phyloP scores from a whole-genome alignment of 2,113 vertebrate genomes.

The Mustela nigripes region DNA sequence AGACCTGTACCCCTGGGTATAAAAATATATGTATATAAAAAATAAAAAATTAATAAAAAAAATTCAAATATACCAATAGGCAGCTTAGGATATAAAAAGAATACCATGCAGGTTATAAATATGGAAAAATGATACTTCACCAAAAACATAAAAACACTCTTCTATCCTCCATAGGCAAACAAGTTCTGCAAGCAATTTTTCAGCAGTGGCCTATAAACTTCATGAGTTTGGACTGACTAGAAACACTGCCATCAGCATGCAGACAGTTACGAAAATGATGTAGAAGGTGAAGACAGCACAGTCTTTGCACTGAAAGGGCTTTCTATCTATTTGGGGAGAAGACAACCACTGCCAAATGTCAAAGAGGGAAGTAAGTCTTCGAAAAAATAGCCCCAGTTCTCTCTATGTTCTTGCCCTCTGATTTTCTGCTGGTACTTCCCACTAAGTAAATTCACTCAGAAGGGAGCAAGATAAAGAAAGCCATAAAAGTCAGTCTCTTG shows the following conservation, averaged over 20 bases:
- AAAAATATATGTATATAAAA: too few species aligned
- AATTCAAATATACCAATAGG: not conserved
- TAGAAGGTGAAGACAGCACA: not conserved
- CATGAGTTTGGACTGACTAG: not conserved
- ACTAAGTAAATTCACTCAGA: not conserved
- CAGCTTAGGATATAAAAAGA: not conserved
- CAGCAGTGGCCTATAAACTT: not conserved
- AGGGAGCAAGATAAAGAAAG: not conserved
- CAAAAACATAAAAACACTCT: not conserved
- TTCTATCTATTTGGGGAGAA: not conserved
- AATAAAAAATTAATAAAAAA: not conserved
- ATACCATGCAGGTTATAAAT: not conserved
- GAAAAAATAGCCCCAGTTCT: not conserved
- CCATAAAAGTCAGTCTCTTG: not conserved
- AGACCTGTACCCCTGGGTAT: too few species aligned
- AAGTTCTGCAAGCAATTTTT: not conserved
- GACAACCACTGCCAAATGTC: not conserved
- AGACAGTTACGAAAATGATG: not conserved
- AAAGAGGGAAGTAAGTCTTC: not conserved
- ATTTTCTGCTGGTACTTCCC: not conserved
- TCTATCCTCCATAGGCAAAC: not conserved
- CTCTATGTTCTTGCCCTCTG: not conserved
- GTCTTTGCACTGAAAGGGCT: not conserved
- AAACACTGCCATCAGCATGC: not conserved
- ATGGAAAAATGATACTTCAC: not conserved